These are phyloP conservation scores for Mormyrus lacerda DNA, from an alignment of 2,113 vertebrate genomes.

Conservation along the genomic window DNA sequence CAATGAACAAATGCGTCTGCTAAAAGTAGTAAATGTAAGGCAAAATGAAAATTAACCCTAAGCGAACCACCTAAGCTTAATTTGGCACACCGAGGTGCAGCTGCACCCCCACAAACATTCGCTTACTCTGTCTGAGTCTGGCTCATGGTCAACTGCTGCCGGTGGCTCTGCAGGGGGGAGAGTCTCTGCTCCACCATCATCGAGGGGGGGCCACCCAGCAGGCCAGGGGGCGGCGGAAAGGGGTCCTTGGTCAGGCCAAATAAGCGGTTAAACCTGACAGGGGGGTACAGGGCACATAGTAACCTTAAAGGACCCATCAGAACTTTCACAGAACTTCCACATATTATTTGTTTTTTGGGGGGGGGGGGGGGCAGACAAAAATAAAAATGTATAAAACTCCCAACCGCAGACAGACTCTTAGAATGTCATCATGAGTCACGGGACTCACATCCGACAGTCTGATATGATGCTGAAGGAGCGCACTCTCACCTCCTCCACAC, in stretches of 20 bases:
- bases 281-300: background rate
- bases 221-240: slow-evolving; percentile 38
- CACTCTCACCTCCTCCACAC: slow-evolving; percentile 58
- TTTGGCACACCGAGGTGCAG: background rate
- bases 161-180: slow-evolving; percentile 32
- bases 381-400: background rate
- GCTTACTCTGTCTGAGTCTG: slow-evolving; percentile 51
- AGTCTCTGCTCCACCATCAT: slow-evolving; percentile 26
- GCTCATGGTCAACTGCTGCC: slow-evolving; percentile 34
- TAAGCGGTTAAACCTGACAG: slow-evolving; percentile 60
- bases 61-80: background rate
- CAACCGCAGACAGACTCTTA: background rate
- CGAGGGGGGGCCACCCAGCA: slow-evolving; percentile 20
- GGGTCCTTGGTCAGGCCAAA: slow-evolving; percentile 56
- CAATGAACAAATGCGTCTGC: background rate
- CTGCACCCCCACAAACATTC: background rate
- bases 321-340: background rate
- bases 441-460: background rate
- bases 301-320: background rate
- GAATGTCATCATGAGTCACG: background rate
- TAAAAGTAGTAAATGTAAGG: background rate
- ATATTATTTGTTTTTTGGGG: background rate
- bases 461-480: background rate
- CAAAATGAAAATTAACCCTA: background rate
- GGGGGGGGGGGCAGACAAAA: background rate